Conservation (phyloP, 2,113 vertebrate genomes). For the Thunnus maccoyii region DNA sequence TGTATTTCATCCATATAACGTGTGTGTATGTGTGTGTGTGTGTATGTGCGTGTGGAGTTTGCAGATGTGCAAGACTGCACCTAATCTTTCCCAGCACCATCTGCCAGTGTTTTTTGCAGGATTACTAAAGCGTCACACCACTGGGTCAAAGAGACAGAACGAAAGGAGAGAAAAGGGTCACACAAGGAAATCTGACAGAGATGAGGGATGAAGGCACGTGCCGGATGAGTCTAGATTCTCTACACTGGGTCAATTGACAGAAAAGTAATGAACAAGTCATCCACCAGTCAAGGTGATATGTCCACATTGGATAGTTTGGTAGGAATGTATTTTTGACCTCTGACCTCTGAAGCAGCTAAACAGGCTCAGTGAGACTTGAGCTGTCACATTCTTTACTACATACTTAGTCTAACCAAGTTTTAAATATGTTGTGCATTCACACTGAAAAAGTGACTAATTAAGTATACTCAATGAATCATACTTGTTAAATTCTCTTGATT, state of each 20-base stretch:
- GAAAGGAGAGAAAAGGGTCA: slow-evolving; percentile 27
- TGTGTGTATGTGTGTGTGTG: slow-evolving; percentile 2
- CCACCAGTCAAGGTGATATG: background rate
- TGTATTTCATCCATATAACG: background rate
- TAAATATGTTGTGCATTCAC: background rate
- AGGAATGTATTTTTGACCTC: background rate
- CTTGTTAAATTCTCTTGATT: background rate
- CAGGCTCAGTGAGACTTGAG: slow-evolving; percentile 19
- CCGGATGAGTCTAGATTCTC: background rate
- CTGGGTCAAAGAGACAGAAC: slow-evolving; percentile 36
- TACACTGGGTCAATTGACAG: background rate
- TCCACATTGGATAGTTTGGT: too few species aligned
- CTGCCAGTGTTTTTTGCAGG: slow-evolving; percentile 66
- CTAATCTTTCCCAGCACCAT: slow-evolving; percentile 60
- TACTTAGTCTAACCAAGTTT: background rate
- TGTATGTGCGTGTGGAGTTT: slow-evolving; percentile 15
- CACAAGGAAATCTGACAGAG: slow-evolving; percentile 28
- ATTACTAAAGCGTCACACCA: slow-evolving; percentile 51
- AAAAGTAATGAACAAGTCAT: background rate
- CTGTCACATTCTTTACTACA: background rate
- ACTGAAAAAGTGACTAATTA: background rate
- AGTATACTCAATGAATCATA: too few species aligned
- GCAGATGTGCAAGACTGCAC: slow-evolving; percentile 52
- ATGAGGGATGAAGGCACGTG: slow-evolving; percentile 1
- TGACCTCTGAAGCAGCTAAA: background rate